Percentiles rank a stretch among this genome's conserved stretches.
These are phyloP conservation scores for Bombus consobrinus DNA, from an alignment of 1,140 invertebrate species.

Conservation along the genomic window DNA sequence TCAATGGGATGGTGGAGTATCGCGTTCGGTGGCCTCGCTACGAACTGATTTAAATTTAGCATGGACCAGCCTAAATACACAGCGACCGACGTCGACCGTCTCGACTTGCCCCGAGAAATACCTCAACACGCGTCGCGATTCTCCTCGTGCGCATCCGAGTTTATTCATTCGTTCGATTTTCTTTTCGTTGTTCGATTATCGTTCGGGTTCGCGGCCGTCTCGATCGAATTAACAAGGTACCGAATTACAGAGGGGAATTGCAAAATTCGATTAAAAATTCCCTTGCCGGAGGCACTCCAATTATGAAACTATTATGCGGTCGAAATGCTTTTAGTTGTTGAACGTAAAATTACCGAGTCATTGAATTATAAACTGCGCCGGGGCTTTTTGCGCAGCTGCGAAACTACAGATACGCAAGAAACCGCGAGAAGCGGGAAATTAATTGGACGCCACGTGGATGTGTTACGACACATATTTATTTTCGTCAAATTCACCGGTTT, in stretches of 20 bases:
- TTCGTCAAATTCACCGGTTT: neutral
- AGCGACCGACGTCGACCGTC: conserved; percentile 5
- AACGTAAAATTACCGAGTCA: conserved; percentile 42
- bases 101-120: conserved; percentile 19
- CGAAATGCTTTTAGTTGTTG: conserved; percentile 52
- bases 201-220: neutral
- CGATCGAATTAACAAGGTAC: conserved; percentile 42
- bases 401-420: neutral
- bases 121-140: neutral
- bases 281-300: conserved; percentile 32
- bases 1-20: conserved; percentile 37
- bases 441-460: conserved; percentile 39
- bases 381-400: neutral
- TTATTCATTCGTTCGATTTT: neutral
- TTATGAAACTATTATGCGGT: conserved; percentile 52
- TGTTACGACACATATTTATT: conserved; percentile 39
- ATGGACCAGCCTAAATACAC: conserved; percentile 55
- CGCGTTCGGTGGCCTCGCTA: conserved; percentile 40
- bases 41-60: conserved; percentile 66
- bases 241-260: conserved; percentile 17
- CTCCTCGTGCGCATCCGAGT: neutral
- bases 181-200: neutral
- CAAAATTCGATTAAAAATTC: conserved; percentile 61
- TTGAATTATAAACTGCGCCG: conserved; percentile 39
- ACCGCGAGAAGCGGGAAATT: conserved; percentile 5